phyloP scores from a whole-genome alignment of 1,140 invertebrate genomes.

The Eumaeus atala region DNA sequence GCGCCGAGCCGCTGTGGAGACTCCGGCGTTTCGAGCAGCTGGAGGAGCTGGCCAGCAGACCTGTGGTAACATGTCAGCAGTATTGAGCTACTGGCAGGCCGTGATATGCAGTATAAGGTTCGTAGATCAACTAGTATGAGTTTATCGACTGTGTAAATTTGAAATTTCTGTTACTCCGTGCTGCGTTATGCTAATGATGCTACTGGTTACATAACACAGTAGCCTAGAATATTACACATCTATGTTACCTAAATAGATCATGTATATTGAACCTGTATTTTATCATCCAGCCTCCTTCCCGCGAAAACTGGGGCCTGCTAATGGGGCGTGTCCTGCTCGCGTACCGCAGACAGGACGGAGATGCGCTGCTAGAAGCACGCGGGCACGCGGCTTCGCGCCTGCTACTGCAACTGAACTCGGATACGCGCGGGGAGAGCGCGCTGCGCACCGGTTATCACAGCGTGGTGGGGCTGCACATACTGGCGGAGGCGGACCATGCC shows the following conservation, averaged over 20 bases:
- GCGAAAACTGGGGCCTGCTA: conserved; percentile 61
- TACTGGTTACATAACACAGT: too few relatives aligned
- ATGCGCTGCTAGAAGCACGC: conserved; percentile 33
- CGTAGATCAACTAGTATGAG: too few relatives aligned
- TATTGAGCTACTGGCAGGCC: too few relatives aligned
- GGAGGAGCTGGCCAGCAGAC: conserved; percentile 68
- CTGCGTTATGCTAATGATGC: too few relatives aligned
- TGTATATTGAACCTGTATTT: not conserved
- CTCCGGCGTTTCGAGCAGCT: too few relatives aligned
- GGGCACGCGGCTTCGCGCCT: conserved; percentile 38
- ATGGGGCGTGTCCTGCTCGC: conserved; percentile 56
- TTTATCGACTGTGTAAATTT: too few relatives aligned
- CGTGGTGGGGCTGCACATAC: conserved; percentile 83
- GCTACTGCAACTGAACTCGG: conserved; percentile 48
- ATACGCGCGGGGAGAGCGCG: conserved; percentile 76
- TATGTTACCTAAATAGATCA: too few relatives aligned
- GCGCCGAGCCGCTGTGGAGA: too few relatives aligned
- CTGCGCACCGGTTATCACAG: conserved; percentile 75
- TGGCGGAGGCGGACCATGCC: conserved; percentile 77
- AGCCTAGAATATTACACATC: not conserved
- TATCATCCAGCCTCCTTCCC: conserved; percentile 46
- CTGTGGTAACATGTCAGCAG: too few relatives aligned
- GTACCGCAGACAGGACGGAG: conserved; percentile 42
- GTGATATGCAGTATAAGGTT: too few relatives aligned
- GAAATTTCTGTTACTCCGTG: too few relatives aligned